phyloP scores from a whole-genome alignment of 1,140 invertebrate genomes.

The Neodiprion fabricii region DNA sequence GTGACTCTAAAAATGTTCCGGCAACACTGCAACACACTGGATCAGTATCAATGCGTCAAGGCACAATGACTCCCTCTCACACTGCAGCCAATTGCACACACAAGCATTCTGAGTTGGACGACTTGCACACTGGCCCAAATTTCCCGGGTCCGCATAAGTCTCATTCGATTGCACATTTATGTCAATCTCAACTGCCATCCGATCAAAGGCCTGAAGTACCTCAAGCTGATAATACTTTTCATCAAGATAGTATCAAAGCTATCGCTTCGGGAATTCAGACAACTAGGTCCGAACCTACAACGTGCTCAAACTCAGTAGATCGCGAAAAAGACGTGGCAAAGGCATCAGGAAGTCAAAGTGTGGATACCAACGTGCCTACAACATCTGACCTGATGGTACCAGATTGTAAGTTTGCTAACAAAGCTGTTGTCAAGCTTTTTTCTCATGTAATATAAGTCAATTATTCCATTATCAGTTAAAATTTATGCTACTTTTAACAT shows the following conservation, averaged over 20 bases:
- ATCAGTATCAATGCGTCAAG: slow-evolving; percentile 37
- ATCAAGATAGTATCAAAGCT: slow-evolving; percentile 37
- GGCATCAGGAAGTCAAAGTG: slow-evolving; percentile 34
- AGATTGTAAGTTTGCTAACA: slow-evolving; percentile 39
- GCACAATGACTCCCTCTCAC: slow-evolving; percentile 23
- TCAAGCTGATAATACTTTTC: slow-evolving; percentile 30
- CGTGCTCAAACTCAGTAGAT: slow-evolving; percentile 51
- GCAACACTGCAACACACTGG: slow-evolving; percentile 38
- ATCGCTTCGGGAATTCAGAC: slow-evolving; percentile 34
- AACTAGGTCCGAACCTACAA: slow-evolving; percentile 49
- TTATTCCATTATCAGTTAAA: slow-evolving; percentile 9
- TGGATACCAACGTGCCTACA: slow-evolving; percentile 36
- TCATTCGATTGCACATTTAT: slow-evolving; percentile 33
- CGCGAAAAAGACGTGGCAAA: slow-evolving; percentile 47
- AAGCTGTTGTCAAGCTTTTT: background rate
- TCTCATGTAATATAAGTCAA: background rate
- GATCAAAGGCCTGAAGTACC: slow-evolving; percentile 25
- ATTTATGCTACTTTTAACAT: slow-evolving; percentile 9
- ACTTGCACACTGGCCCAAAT: slow-evolving; percentile 27
- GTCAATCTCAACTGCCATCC: slow-evolving; percentile 32
- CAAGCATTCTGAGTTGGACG: slow-evolving; percentile 43
- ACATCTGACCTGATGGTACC: slow-evolving; percentile 46
- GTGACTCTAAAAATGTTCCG: slow-evolving; percentile 34
- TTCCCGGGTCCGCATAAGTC: slow-evolving; percentile 35
- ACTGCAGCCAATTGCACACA: slow-evolving; percentile 33